phyloP scores from a whole-genome alignment of 2,113 vertebrate species.

The Pipa parva region DNA sequence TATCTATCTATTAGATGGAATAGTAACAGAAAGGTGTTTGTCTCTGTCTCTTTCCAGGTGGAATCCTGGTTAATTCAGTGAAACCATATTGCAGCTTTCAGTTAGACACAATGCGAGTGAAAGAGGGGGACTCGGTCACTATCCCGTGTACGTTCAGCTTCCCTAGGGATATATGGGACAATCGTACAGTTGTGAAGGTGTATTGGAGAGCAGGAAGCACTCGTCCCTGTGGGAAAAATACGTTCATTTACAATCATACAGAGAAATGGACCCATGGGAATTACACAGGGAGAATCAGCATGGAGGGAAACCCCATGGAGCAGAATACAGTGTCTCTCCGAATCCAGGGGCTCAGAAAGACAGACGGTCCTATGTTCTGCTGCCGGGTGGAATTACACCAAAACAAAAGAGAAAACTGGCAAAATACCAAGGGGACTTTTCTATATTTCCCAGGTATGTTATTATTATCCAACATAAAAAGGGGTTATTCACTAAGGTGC shows the following conservation, averaged over 20 bases:
- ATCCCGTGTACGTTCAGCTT: slow-evolving; percentile 29
- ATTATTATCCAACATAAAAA: too few relatives aligned
- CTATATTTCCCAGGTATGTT: slow-evolving; percentile 8
- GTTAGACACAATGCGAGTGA: not conserved
- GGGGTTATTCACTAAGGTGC: too few relatives aligned
- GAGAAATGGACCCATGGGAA: not conserved
- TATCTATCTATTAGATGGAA: too few relatives aligned
- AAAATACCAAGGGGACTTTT: not conserved
- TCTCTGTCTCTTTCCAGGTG: slow-evolving; percentile 1
- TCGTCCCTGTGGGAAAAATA: not conserved
- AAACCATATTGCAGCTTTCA: slow-evolving; percentile 1
- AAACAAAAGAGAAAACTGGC: not conserved
- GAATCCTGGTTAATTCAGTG: not conserved
- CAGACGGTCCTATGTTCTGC: slow-evolving; percentile 13
- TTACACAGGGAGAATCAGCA: slow-evolving; percentile 23
- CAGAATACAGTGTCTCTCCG: not conserved
- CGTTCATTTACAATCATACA: slow-evolving; percentile 12
- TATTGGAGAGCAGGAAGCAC: slow-evolving; percentile 6
- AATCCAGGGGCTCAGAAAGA: not conserved
- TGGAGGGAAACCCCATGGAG: not conserved
- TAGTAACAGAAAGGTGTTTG: not conserved
- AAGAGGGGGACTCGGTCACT: not conserved
- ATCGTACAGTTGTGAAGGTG: not conserved
- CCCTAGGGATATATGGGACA: not conserved
- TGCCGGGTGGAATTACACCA: not conserved